Percentiles rank a stretch among this genome's conserved stretches.
Conservation (phyloP, 2,797 vertebrate species). For the Chelmon rostratus region DNA sequence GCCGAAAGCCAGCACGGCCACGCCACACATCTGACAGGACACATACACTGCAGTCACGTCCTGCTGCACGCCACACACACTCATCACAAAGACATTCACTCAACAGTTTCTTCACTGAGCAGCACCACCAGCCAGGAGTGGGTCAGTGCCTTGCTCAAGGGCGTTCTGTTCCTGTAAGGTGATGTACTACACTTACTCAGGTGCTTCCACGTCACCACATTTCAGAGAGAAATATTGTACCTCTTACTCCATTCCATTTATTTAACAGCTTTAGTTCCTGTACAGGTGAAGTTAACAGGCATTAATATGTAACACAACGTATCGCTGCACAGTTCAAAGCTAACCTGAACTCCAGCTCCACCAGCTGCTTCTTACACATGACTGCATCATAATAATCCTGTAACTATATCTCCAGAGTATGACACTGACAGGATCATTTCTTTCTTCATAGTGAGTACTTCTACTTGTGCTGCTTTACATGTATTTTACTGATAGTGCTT, state of each 20-base stretch:
- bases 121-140: background rate
- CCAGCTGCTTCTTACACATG: background rate
- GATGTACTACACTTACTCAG: background rate
- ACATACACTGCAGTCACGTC: background rate
- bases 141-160: background rate
- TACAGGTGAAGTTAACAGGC: background rate
- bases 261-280: background rate
- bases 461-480: too few species aligned
- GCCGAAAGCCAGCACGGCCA: constrained; percentile 73
- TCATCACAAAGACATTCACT: background rate
- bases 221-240: background rate
- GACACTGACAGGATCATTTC: too few species aligned
- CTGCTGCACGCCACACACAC: background rate
- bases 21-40: constrained; percentile 78
- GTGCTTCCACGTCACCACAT: background rate
- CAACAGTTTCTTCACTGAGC: background rate
- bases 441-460: background rate
- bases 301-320: background rate
- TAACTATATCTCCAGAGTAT: too few species aligned
- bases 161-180: background rate
- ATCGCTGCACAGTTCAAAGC: too few species aligned
- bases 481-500: too few species aligned
- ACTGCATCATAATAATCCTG: background rate
- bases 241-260: background rate
- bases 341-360: background rate